Base-by-base conservation (phyloP, 2,888 invertebrate genomes). In the Iphiclides podalirius region DNA sequence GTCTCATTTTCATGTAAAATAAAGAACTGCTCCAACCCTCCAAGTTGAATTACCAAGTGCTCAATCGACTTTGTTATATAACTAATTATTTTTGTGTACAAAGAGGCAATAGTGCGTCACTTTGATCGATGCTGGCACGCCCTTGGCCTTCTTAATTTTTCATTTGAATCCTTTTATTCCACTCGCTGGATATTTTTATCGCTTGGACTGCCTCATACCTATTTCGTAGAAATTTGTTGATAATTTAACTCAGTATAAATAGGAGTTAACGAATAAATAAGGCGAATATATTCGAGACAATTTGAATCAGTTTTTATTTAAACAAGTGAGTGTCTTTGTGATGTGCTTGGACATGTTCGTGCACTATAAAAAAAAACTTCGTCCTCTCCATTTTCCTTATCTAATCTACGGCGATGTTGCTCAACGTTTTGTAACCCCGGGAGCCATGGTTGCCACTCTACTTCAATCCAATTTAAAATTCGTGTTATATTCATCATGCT, bases 331-430 rank as follows among this genome's bases (percentile, higher is more conserved):
- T 47, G 39, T 34, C 39, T 34, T 47, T 47, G 28, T 47, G 35
- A 41, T 41, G 23, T 41, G 41, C 47, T 47, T 36, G 17, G 26
- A 14, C 36, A 41, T 36, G 41, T 31, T 47, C 4, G 8, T 35
- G 47, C 17, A 28, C 17, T 43, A 49, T 49, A 49, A 42, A 49
- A 49, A 42, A 49, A 49, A 40, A 50, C 12, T 6, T 15, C 20
- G 39, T 50, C 44, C 44, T 50, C 35, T 44, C 28, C 44, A 40
- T 44, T 44, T 44, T 44, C 38, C 44, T 50, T 50, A 50, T 50
- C 39, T 50, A 50, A 39, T 43, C 49, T 39, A 34, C 20, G 23
- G 16, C 34, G 13, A 20, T 38, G 50, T 44, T 50, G 50, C 50
- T 45, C 34, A 34, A 50, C 44, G 28, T 44, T 44, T 44, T 39